phyloP scores from a whole-genome alignment of 2,113 vertebrate species.

The Geococcyx californianus region DNA sequence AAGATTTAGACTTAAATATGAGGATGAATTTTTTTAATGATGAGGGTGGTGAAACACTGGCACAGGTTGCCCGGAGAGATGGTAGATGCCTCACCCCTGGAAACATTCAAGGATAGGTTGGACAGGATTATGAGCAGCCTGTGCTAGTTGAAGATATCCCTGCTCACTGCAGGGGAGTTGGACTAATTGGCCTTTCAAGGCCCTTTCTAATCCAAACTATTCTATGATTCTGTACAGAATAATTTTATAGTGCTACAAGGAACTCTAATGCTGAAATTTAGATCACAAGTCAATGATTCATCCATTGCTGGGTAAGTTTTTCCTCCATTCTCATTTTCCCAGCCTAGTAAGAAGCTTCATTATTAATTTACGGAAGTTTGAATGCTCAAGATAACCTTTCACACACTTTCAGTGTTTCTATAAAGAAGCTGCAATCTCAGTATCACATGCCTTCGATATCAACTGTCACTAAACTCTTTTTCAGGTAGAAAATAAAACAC shows the following conservation, averaged over 20 bases:
- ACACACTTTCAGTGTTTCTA: background rate
- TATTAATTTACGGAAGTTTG: conserved; percentile 14
- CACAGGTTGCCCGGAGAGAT: no score
- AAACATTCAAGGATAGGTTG: no score
- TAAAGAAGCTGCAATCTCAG: background rate
- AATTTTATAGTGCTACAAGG: background rate
- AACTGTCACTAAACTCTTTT: background rate
- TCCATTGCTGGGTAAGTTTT: background rate
- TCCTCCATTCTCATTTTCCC: background rate
- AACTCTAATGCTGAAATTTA: background rate
- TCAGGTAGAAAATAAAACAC: background rate
- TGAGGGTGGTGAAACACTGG: no score
- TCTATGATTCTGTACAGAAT: background rate
- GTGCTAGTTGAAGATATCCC: no score
- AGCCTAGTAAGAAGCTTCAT: background rate
- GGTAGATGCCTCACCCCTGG: no score
- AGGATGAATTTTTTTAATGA: no score
- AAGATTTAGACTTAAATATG: no score
- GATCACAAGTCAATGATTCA: conserved; percentile 7
- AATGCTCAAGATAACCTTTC: background rate
- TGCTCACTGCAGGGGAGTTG: no score
- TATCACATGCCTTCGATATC: background rate
- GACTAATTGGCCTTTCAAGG: no score
- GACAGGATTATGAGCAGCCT: no score
- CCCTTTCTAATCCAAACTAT: no score